phyloP scores from a whole-genome alignment of 2,888 invertebrate species.

The Melinaea marsaeus region DNA sequence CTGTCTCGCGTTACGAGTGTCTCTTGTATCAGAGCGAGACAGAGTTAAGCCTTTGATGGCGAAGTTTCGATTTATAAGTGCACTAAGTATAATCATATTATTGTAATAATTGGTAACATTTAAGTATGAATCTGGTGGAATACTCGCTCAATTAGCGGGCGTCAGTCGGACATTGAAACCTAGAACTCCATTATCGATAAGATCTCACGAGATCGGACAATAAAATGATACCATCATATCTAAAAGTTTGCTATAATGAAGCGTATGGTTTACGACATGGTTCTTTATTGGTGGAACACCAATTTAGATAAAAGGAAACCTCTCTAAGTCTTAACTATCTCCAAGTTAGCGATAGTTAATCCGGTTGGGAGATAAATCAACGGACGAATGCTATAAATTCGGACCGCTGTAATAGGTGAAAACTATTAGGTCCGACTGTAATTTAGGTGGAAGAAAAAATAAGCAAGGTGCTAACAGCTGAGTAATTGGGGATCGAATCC shows the following conservation, averaged over 20 bases:
- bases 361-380: slow-evolving; percentile 74
- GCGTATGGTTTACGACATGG: slow-evolving; percentile 78
- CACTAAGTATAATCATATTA: slow-evolving; percentile 31
- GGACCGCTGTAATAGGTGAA: slow-evolving; percentile 74
- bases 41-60: slow-evolving; percentile 49
- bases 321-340: slow-evolving; percentile 77
- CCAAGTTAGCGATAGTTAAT: slow-evolving; percentile 78
- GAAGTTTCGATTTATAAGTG: slow-evolving; percentile 55
- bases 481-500: slow-evolving; percentile 31
- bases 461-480: slow-evolving; percentile 36
- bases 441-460: slow-evolving; percentile 65
- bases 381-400: slow-evolving; percentile 74
- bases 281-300: slow-evolving; percentile 78
- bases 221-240: slow-evolving; percentile 78
- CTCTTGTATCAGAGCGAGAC: slow-evolving; percentile 46
- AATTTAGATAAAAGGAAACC: slow-evolving; percentile 78
- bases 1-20: slow-evolving; percentile 50
- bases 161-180: slow-evolving; percentile 39
- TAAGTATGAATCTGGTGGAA: too few relatives aligned
- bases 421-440: slow-evolving; percentile 71
- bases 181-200: slow-evolving; percentile 73
- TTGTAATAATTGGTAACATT: too few relatives aligned
- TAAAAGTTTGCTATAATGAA: slow-evolving; percentile 78
- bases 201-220: slow-evolving; percentile 77
- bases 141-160: slow-evolving; percentile 6